Evolutionary conservation across 2,888 invertebrate species (phyloP).

Genomic region (Gymnoscelis rufifasciata): DNA sequence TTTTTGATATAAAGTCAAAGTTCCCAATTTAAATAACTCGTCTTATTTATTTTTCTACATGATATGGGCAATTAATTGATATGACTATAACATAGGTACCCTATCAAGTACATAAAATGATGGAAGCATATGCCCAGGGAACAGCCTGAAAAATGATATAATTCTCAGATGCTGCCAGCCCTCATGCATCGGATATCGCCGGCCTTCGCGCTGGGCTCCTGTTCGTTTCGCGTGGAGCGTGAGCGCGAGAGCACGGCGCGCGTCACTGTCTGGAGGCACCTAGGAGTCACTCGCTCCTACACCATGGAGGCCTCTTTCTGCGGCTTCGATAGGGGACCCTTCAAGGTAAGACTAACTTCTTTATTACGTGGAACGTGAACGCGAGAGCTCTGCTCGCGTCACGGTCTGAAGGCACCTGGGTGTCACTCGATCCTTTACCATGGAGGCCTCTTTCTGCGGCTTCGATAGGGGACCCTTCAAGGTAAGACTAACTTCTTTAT

Average conservation of each 20-base stretch:
- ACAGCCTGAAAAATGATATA: too few species aligned
- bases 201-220: slow-evolving; percentile 85
- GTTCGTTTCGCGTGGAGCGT: slow-evolving; percentile 87
- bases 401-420: slow-evolving; percentile 92
- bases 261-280: slow-evolving; percentile 91
- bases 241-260: slow-evolving; percentile 90
- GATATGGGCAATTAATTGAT: too few species aligned
- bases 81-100: too few species aligned
- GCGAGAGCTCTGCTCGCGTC: slow-evolving; percentile 91
- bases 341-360: slow-evolving; percentile 71
- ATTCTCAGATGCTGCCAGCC: slow-evolving; percentile 82
- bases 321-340: slow-evolving; percentile 88
- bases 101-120: too few species aligned
- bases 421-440: slow-evolving; percentile 30
- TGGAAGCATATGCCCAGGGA: neutral
- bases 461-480: slow-evolving; percentile 61
- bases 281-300: slow-evolving; percentile 86
- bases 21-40: too few species aligned
- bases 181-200: slow-evolving; percentile 84
- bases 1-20: too few species aligned
- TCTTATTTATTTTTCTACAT: too few species aligned
- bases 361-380: slow-evolving; percentile 85
- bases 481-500: slow-evolving; percentile 59
- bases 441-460: too few species aligned
- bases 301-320: slow-evolving; percentile 94